phyloP scores from a whole-genome alignment of 1,140 invertebrate genomes.

The Acromyrmex echinatior region DNA sequence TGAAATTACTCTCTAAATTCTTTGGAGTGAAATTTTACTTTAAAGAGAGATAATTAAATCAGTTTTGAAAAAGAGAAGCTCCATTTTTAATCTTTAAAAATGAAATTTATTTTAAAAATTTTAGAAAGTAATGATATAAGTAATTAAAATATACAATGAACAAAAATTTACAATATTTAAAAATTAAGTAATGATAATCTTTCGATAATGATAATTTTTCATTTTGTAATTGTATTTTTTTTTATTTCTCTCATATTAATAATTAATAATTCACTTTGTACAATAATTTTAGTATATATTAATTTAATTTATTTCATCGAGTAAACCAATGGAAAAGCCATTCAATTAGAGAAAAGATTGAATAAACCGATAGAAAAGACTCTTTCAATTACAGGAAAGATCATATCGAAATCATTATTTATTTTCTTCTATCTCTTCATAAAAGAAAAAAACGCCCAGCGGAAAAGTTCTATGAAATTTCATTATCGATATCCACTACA shows the following conservation, averaged over 20 bases:
- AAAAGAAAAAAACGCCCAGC: conserved; percentile 37
- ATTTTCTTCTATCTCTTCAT: conserved; percentile 4
- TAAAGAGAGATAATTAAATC: too few species aligned
- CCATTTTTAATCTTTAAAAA: too few species aligned
- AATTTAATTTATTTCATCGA: conserved; percentile 10
- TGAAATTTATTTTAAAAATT: too few species aligned
- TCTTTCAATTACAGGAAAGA: not conserved
- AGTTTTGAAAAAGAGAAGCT: too few species aligned
- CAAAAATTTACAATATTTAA: not conserved
- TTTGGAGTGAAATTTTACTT: too few species aligned
- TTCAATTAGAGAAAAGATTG: conserved; percentile 16
- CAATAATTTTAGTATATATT: not conserved
- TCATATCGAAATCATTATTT: conserved; percentile 23
- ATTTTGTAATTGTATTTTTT: not conserved
- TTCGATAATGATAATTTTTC: not conserved
- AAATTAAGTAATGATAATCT: not conserved
- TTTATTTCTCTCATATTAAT: conserved; percentile 10
- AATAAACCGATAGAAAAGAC: not conserved
- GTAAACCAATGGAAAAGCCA: not conserved
- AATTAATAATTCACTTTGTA: conserved; percentile 17
- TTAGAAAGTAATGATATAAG: too few species aligned
- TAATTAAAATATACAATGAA: not conserved
- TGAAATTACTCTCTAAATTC: too few species aligned
- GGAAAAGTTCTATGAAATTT: conserved; percentile 65
- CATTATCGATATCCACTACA: conserved; percentile 68